Base-by-base conservation (phyloP, 1,140 invertebrate genomes). In the Orchesella cincta region DNA sequence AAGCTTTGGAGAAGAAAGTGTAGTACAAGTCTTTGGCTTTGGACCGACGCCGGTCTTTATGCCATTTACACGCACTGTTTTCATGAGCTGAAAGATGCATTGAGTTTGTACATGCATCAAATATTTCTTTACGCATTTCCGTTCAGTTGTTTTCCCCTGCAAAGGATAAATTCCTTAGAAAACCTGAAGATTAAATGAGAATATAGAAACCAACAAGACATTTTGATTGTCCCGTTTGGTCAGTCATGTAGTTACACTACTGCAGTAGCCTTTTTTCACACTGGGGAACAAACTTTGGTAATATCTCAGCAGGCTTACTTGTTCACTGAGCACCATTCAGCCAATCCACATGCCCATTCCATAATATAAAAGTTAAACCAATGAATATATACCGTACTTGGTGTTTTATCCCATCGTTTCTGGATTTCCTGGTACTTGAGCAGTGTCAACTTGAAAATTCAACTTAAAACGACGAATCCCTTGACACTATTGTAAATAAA, bases 171-270 rank as follows among this genome's bases (percentile, higher is more conserved):
- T n/a, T n/a, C n/a, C n/a, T n/a, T n/a, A n/a, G n/a, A n/a, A n/a
- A n/a, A n/a, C n/a, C n/a, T n/a, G n/a, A n/a, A n/a, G n/a, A 57
- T 57, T 57, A 57, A 57, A 57, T 57, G 54, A 57, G 3, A 18
- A 14, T 26, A 18, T 57, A 46, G 39, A 8, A 5, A 8, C 5
- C 39, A 8, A 8, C 39, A 8, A 18, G 5, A 46, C 18, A 46
- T 5, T 46, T 46, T 46, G 5, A 46, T 46, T 46, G 39, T 46
- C 5, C 18, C 39, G 39, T 57, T 57, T 23, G 12, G 14, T 57
- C 3, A 5, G 39, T 57, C 23, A 18, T 8, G 54, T 23, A 14
- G 54, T 23, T 57, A 23, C 54, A 57, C 12, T 57, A 23, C 54
- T 18, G 54, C 54, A 23, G 54, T 57, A 57, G 54, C 54, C 12